Conservation (phyloP, 2,113 vertebrate species). For the Eulacestoma nigropectus region DNA sequence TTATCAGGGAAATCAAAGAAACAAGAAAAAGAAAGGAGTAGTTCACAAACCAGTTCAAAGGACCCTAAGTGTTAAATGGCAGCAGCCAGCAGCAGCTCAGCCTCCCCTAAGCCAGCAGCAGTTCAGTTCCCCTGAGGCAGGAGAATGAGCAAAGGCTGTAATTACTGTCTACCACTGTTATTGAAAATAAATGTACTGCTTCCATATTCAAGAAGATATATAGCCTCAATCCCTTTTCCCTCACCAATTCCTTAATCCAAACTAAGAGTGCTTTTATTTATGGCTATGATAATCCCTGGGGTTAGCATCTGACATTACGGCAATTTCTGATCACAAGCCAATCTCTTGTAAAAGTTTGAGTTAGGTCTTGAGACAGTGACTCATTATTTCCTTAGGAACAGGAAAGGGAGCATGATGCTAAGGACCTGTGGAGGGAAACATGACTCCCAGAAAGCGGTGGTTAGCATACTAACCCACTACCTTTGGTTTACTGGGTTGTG, state of each 20-base stretch:
- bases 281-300: background rate
- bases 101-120: background rate
- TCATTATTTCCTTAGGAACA: background rate
- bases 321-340: background rate
- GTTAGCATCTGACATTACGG: background rate
- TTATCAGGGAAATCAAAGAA: background rate
- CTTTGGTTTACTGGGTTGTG: background rate
- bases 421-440: background rate
- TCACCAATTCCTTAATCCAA: background rate
- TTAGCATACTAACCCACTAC: background rate
- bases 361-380: background rate
- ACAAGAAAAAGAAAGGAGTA: background rate
- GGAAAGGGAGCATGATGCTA: background rate
- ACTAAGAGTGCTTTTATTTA: background rate
- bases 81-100: background rate
- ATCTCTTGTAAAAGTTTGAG: background rate
- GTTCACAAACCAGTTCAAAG: background rate
- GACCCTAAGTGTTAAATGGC: background rate
- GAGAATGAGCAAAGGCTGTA: background rate
- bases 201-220: background rate
- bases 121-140: background rate
- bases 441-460: background rate
- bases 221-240: background rate
- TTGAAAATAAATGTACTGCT: background rate
- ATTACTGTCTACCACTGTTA: conserved; percentile 8